Percentiles rank a stretch among this genome's conserved stretches.
Conservation (phyloP, 2,797 vertebrate genomes). For the Rhynchonycteris naso region DNA sequence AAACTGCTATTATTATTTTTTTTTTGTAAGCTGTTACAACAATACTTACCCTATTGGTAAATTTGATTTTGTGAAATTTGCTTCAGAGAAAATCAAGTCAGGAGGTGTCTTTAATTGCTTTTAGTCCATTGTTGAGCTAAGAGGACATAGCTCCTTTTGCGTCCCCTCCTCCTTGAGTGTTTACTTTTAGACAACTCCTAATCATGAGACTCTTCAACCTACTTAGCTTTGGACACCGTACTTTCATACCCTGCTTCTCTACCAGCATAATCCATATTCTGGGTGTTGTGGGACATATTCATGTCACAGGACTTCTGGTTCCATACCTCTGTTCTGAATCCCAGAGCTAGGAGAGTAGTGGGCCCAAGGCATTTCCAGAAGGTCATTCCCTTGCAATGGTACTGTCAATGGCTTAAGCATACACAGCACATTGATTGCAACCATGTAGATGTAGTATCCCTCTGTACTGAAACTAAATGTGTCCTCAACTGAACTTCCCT, state of each 20-base stretch:
- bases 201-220: background rate
- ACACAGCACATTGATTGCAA: background rate
- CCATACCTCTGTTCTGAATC: background rate
- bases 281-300: background rate
- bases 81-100: background rate
- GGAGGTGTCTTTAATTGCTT: background rate
- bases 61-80: background rate
- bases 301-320: background rate
- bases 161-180: background rate
- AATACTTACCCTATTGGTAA: background rate
- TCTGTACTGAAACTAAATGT: background rate
- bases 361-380: background rate
- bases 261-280: background rate
- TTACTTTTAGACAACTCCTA: background rate
- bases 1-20: background rate
- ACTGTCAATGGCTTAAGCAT: rapidly evolving
- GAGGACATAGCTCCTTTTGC: background rate
- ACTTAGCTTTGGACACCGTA: background rate
- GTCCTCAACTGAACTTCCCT: background rate
- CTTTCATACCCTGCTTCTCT: background rate
- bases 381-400: background rate
- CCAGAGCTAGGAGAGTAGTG: background rate
- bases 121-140: background rate
- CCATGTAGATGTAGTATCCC: background rate
- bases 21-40: slow-evolving; percentile 7